Conservation (phyloP, 2,888 invertebrate genomes). For the Poecilobothrus nobilitatus region DNA sequence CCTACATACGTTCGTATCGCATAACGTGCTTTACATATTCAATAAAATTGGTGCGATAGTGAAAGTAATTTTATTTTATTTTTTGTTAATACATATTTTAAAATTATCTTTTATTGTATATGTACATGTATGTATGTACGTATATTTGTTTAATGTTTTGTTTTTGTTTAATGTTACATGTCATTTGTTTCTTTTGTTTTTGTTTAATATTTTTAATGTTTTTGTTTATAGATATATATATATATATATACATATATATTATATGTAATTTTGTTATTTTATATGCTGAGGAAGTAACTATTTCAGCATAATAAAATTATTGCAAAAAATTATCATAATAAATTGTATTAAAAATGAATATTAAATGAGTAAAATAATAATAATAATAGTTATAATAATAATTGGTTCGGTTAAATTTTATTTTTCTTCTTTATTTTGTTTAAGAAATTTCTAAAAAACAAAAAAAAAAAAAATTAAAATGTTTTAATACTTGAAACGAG, state of each 20-base stretch:
- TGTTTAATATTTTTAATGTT: not conserved
- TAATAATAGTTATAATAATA: not conserved
- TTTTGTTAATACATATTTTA: too few species aligned
- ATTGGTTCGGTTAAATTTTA: too few species aligned
- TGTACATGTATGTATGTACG: too few species aligned
- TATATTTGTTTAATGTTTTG: not conserved
- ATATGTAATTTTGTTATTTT: not conserved
- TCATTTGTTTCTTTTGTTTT: not conserved
- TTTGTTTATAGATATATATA: not conserved
- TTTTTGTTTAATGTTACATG: not conserved
- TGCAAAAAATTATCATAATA: not conserved
- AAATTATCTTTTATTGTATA: too few species aligned
- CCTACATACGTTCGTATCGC: too few species aligned
- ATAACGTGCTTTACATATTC: not conserved
- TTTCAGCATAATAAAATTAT: slow-evolving; percentile 1
- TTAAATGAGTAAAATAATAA: not conserved
- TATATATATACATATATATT: too few species aligned
- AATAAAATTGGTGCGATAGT: not conserved
- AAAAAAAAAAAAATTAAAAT: too few species aligned
- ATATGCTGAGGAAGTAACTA: not conserved
- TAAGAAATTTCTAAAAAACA: too few species aligned
- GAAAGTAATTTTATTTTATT: not conserved
- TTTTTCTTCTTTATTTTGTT: too few species aligned
- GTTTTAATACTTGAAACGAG: too few species aligned
- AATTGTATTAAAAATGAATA: not conserved